Conservation (phyloP, 1,140 invertebrate species). For the Hormaphis cornu region DNA sequence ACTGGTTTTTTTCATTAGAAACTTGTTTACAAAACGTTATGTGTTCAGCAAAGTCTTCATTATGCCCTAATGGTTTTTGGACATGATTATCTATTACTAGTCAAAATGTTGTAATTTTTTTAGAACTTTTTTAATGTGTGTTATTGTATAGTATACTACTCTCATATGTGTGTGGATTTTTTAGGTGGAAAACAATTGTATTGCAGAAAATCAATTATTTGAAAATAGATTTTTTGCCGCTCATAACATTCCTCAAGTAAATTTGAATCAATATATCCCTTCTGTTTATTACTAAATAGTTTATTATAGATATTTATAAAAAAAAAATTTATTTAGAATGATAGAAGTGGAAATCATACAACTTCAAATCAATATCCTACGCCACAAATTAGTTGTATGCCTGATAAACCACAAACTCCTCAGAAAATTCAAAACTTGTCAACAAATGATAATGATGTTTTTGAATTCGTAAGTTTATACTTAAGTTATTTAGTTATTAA, state of each 20-base stretch:
- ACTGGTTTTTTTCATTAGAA: too few species aligned
- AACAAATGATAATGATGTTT: slow-evolving; percentile 57
- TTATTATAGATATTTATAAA: not conserved
- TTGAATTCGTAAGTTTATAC: slow-evolving; percentile 71
- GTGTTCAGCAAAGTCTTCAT: too few species aligned
- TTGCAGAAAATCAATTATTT: slow-evolving; percentile 5
- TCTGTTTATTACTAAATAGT: not conserved
- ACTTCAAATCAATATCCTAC: slow-evolving; percentile 20
- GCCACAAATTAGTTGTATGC: not conserved
- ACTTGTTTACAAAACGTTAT: too few species aligned
- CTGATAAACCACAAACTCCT: not conserved
- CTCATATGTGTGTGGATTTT: too few species aligned
- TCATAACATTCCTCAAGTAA: not conserved
- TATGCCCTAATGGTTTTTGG: too few species aligned
- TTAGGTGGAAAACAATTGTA: slow-evolving; percentile 17
- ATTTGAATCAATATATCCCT: not conserved
- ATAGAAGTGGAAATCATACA: slow-evolving; percentile 2
- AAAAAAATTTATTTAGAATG: not conserved
- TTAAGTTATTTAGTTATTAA: not conserved
- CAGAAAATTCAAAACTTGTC: slow-evolving; percentile 2
- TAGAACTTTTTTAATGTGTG: too few species aligned
- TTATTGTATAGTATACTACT: too few species aligned
- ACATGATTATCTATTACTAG: too few species aligned
- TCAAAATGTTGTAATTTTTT: too few species aligned
- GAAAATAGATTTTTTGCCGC: not conserved